phyloP scores from a whole-genome alignment of 1,140 invertebrate species.

The Uloborus diversus region DNA sequence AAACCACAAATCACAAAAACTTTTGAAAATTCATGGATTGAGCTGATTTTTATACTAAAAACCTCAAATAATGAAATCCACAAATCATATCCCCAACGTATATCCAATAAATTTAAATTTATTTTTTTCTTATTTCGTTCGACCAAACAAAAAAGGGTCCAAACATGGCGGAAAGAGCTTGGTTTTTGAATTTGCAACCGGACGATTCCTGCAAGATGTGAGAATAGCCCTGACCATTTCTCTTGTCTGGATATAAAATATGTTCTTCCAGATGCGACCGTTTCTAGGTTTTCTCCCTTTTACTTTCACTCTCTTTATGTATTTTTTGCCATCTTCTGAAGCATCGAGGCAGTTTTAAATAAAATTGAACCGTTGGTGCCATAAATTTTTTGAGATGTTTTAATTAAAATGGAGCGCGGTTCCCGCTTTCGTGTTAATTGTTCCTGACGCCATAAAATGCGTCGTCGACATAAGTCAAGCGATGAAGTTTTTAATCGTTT shows the following conservation, averaged over 20 bases:
- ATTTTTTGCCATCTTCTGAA: too few species aligned
- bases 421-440: constrained; percentile 7
- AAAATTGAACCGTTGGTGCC: constrained; percentile 20
- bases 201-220: constrained; percentile 46
- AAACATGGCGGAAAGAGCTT: not conserved
- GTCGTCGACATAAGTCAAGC: constrained; percentile 26
- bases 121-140: too few species aligned
- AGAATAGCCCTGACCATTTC: constrained; percentile 51
- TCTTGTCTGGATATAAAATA: constrained; percentile 52
- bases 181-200: not conserved
- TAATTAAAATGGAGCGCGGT: constrained; percentile 37
- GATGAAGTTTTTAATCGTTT: constrained; percentile 26
- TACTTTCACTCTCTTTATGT: not conserved
- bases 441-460: constrained; percentile 24
- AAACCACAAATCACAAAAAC: too few species aligned
- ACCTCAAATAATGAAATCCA: too few species aligned
- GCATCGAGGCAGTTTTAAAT: constrained; percentile 17
- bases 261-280: constrained; percentile 53
- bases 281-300: constrained; percentile 31
- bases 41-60: too few species aligned
- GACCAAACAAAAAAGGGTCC: too few species aligned
- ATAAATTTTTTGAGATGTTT: constrained; percentile 45
- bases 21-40: too few species aligned
- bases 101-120: too few species aligned
- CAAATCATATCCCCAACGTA: too few species aligned